A percentile compares a stretch with the other conserved stretches of the same genome.
Evolutionary conservation across 2,113 vertebrate genomes (phyloP).

Genomic region (Turdus rufiventris): DNA sequence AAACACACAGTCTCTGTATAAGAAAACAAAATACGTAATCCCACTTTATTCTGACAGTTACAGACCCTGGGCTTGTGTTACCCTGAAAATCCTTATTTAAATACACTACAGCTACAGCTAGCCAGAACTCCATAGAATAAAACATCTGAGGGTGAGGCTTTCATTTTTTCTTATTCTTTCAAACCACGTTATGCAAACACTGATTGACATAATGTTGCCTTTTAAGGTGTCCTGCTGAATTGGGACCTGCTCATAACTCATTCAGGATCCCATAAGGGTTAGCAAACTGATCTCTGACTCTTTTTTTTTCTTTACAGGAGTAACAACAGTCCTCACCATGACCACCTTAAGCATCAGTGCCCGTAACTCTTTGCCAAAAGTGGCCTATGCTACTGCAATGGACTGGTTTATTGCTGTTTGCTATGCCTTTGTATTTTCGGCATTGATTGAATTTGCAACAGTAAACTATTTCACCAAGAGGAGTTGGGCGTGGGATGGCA

Average conservation of each 20-base stretch:
- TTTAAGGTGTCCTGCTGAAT: neutral
- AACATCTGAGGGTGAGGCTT: neutral
- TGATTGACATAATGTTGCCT: neutral
- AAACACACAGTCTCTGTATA: neutral
- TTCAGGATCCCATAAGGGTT: neutral
- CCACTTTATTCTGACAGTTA: neutral
- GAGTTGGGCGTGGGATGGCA: slow-evolving; percentile 99
- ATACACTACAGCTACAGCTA: neutral
- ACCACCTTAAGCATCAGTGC: slow-evolving; percentile 98
- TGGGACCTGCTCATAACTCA: neutral
- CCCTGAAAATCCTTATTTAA: neutral
- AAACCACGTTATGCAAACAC: rapidly evolving
- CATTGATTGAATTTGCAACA: slow-evolving; percentile 95
- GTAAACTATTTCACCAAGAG: slow-evolving; percentile 99
- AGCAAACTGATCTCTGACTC: neutral
- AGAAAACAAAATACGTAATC: neutral
- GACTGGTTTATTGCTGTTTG: slow-evolving; percentile 99
- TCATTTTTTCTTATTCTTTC: neutral
- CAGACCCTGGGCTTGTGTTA: neutral
- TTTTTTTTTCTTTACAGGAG: slow-evolving; percentile 71
- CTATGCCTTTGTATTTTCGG: slow-evolving; percentile 97
- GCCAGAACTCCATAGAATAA: neutral
- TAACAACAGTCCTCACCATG: slow-evolving; percentile 98
- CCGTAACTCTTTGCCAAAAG: slow-evolving; percentile 94
- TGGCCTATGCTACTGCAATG: slow-evolving; percentile 97